Conservation (phyloP, 2,888 invertebrate genomes). For the Merodon equestris region DNA sequence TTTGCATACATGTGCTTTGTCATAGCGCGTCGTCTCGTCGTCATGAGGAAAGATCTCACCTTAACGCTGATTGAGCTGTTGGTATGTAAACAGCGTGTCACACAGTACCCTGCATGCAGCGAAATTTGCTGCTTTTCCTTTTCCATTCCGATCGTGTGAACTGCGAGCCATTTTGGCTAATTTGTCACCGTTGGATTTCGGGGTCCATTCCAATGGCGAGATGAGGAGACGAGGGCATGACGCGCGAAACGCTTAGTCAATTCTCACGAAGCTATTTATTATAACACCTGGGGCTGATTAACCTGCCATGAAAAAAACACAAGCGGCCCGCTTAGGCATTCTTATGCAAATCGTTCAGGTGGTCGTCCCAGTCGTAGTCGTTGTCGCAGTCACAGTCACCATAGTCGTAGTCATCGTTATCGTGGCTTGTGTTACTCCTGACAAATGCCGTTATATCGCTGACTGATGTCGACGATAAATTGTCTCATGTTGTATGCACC, state of each 20-base stretch:
- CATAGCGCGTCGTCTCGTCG: slow-evolving; percentile 32
- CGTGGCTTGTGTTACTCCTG: slow-evolving; percentile 30
- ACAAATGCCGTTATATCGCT: slow-evolving; percentile 60
- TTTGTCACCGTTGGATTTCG: slow-evolving; percentile 53
- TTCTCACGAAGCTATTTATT: slow-evolving; percentile 66
- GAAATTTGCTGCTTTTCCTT: background rate
- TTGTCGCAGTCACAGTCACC: slow-evolving; percentile 11
- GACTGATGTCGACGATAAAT: slow-evolving; percentile 65
- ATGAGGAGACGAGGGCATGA: background rate
- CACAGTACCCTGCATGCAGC: background rate
- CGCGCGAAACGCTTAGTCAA: slow-evolving; percentile 34
- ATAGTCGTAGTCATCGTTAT: too few relatives aligned
- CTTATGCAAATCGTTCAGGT: slow-evolving; percentile 68
- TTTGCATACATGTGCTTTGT: slow-evolving; percentile 62
- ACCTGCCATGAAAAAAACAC: slow-evolving; percentile 53
- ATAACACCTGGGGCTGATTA: slow-evolving; percentile 65
- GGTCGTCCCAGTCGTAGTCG: slow-evolving; percentile 55
- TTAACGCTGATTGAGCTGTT: slow-evolving; percentile 61
- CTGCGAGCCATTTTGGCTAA: slow-evolving; percentile 39
- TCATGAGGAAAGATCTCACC: slow-evolving; percentile 45
- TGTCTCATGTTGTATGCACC: slow-evolving; percentile 51
- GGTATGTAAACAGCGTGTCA: slow-evolving; percentile 45
- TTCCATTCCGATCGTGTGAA: slow-evolving; percentile 4
- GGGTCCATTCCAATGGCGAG: slow-evolving; percentile 34
- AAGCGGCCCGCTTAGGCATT: slow-evolving; percentile 49